Evolutionary conservation across 1,140 invertebrate genomes (phyloP).

Genomic region (Apolygus lucorum): DNA sequence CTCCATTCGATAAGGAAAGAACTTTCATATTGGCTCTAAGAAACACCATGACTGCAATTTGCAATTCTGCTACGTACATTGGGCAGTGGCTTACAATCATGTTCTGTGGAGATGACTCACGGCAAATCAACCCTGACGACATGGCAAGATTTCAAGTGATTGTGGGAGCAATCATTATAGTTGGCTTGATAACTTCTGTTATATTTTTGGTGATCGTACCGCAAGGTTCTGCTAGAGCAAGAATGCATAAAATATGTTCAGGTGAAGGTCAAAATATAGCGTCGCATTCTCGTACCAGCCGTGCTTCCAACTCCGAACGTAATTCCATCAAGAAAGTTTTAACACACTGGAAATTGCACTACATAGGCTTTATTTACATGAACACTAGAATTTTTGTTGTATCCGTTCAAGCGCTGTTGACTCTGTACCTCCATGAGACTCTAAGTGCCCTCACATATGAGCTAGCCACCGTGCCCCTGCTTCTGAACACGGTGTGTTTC

Average conservation of each 20-base stretch:
- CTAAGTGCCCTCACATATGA: conserved; percentile 62
- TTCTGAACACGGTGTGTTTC: conserved; percentile 79
- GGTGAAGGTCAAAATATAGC: background rate
- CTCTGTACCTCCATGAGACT: conserved; percentile 78
- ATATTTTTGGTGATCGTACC: conserved; percentile 3
- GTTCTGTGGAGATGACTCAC: background rate
- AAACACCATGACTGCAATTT: conserved; percentile 38
- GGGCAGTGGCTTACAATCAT: conserved; percentile 29
- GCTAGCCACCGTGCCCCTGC: conserved; percentile 76
- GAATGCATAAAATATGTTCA: background rate
- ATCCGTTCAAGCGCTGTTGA: conserved; percentile 81
- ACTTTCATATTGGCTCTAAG: conserved; percentile 80
- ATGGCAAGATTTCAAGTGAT: background rate
- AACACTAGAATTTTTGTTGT: conserved; percentile 80
- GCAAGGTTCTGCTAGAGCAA: background rate
- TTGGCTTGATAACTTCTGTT: background rate
- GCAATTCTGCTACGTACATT: conserved; percentile 32
- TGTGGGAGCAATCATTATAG: background rate
- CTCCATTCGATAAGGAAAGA: conserved; percentile 63
- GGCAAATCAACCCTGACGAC: background rate
- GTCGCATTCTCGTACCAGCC: background rate
- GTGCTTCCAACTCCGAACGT: background rate
- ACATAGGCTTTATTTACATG: conserved; percentile 72
- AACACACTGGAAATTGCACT: conserved; percentile 10
- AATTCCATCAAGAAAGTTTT: conserved; percentile 16